Evolutionary conservation across 1,140 invertebrate genomes (phyloP).

Genomic region (Dermatophagoides farinae): DNA sequence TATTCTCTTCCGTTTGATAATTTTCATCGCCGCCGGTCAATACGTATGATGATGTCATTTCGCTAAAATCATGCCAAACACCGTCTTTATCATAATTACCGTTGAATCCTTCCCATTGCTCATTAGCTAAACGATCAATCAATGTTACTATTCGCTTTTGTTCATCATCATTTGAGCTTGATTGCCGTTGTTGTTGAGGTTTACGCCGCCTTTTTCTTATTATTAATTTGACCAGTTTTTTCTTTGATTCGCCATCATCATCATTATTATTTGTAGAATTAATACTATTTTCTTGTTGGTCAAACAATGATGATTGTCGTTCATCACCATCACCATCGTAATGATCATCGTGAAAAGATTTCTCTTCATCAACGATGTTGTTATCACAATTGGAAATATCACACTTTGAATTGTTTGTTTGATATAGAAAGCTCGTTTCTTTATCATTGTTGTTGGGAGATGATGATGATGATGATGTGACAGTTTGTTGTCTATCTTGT

Average conservation of each 20-base stretch:
- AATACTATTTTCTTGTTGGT: too few species aligned
- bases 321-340: too few species aligned
- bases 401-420: background rate
- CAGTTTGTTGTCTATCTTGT: background rate
- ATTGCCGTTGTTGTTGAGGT: background rate
- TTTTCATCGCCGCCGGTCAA: background rate
- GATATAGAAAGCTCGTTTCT: background rate
- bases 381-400: background rate
- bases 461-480: too few species aligned
- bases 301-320: too few species aligned
- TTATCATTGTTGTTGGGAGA: too few species aligned
- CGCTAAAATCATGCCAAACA: constrained; percentile 5
- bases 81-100: constrained; percentile 5
- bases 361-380: too few species aligned
- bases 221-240: background rate
- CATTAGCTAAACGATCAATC: background rate
- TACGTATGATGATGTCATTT: constrained; percentile 3
- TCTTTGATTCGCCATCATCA: background rate
- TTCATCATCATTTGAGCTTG: too few species aligned
- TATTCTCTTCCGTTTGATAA: background rate
- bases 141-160: background rate
- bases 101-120: constrained; percentile 6
- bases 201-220: background rate
- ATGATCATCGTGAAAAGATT: background rate
- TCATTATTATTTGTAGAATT: background rate